phyloP scores from a whole-genome alignment of 2,888 invertebrate genomes.

The Polyommatus icarus region DNA sequence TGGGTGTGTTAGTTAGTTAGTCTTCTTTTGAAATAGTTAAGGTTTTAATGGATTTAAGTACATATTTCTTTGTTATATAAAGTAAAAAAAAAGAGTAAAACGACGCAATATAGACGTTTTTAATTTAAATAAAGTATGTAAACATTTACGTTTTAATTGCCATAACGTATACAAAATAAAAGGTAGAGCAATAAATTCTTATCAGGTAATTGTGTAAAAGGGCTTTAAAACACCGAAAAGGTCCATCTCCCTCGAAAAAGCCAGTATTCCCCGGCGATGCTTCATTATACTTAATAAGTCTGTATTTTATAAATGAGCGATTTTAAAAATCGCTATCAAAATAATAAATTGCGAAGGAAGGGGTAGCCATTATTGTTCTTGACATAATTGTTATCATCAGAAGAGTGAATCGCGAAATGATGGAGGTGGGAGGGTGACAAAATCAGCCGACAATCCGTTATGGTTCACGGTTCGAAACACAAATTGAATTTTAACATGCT shows the following conservation, averaged over 20 bases:
- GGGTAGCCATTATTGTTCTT: constrained; percentile 53
- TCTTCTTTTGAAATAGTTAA: neutral
- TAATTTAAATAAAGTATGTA: neutral
- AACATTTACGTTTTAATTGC: neutral
- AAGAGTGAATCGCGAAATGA: constrained; percentile 67
- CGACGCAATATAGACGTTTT: neutral
- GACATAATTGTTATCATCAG: constrained; percentile 57
- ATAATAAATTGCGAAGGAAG: constrained; percentile 21
- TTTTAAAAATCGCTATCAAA: constrained; percentile 28
- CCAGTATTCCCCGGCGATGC: constrained; percentile 14
- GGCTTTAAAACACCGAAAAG: constrained; percentile 18
- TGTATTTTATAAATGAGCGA: constrained; percentile 21
- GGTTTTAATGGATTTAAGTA: too few relatives aligned
- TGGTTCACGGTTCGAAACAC: constrained; percentile 73
- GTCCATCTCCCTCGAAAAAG: constrained; percentile 12
- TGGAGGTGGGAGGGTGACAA: constrained; percentile 66
- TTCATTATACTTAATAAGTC: constrained; percentile 20
- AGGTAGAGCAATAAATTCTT: constrained; percentile 19
- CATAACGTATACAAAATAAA: constrained; percentile 8
- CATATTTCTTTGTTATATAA: neutral
- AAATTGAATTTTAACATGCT: constrained; percentile 79
- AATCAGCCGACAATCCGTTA: constrained; percentile 73
- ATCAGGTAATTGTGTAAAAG: constrained; percentile 21
- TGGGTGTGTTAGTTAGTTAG: neutral
- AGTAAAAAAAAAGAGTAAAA: neutral